Percentiles rank a stretch among this genome's conserved stretches.
These are phyloP conservation scores for Abscondita cerata DNA, from an alignment of 2,888 invertebrate genomes.

Conservation along the genomic window DNA sequence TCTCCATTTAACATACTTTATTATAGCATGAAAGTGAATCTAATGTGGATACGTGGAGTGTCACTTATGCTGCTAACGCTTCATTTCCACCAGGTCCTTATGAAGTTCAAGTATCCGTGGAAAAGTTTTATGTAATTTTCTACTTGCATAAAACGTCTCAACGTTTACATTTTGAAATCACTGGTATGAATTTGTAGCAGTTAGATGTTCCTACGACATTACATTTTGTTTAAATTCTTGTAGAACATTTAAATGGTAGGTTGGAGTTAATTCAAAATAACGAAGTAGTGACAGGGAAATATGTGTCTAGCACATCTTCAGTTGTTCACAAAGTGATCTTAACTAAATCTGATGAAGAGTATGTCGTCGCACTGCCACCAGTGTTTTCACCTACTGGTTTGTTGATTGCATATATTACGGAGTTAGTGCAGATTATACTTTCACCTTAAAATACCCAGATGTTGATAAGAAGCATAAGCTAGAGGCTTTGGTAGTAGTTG, in stretches of 20 bases:
- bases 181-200: slow-evolving; percentile 54
- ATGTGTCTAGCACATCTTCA: slow-evolving; percentile 68
- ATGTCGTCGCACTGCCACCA: slow-evolving; percentile 63
- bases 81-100: slow-evolving; percentile 67
- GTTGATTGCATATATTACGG: slow-evolving; percentile 77
- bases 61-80: slow-evolving; percentile 62
- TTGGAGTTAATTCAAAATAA: slow-evolving; percentile 70
- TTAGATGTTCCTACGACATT: background rate
- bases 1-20: slow-evolving; percentile 26
- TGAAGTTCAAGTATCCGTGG: slow-evolving; percentile 63
- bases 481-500: slow-evolving; percentile 75
- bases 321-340: slow-evolving; percentile 67
- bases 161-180: slow-evolving; percentile 58
- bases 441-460: slow-evolving; percentile 69
- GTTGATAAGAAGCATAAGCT: slow-evolving; percentile 67
- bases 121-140: slow-evolving; percentile 52
- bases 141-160: slow-evolving; percentile 59
- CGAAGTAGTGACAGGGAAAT: slow-evolving; percentile 62
- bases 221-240: slow-evolving; percentile 42
- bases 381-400: slow-evolving; percentile 77
- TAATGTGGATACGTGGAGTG: slow-evolving; percentile 67
- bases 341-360: slow-evolving; percentile 67
- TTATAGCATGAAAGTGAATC: slow-evolving; percentile 59
- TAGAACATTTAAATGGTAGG: slow-evolving; percentile 74
- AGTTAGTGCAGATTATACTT: slow-evolving; percentile 66